Conservation (phyloP, 1,140 invertebrate species). For the Panonychus citri region DNA sequence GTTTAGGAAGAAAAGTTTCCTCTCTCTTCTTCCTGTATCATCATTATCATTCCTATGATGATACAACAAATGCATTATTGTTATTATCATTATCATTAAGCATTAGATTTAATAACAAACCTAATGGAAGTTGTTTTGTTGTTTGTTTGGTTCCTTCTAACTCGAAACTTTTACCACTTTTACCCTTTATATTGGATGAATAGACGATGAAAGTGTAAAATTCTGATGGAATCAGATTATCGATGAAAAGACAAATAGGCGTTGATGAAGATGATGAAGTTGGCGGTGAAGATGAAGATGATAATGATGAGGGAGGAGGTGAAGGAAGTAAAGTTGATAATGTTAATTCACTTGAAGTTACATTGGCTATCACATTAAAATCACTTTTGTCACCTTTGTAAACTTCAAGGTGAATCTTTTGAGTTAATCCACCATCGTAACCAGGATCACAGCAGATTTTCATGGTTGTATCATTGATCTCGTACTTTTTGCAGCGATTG, state of each 20-base stretch:
- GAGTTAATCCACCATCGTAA: conserved; percentile 55
- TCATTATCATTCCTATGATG: too few species aligned
- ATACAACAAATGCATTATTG: not conserved
- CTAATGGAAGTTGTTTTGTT: not conserved
- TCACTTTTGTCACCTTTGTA: conserved; percentile 25
- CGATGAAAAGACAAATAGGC: conserved; percentile 11
- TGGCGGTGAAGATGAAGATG: too few species aligned
- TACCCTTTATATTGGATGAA: conserved; percentile 3
- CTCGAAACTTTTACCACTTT: not conserved
- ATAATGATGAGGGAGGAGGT: too few species aligned
- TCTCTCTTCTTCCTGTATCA: too few species aligned
- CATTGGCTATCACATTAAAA: conserved; percentile 7
- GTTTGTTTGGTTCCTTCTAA: not conserved
- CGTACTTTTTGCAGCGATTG: not conserved
- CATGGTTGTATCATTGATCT: conserved; percentile 22
- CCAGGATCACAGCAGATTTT: conserved; percentile 51
- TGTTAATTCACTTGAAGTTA: conserved; percentile 6
- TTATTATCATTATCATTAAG: not conserved
- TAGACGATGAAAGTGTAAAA: conserved; percentile 26
- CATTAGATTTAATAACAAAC: not conserved
- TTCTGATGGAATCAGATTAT: conserved; percentile 9
- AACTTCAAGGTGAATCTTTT: conserved; percentile 55
- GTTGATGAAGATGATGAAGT: too few species aligned
- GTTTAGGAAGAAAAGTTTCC: too few species aligned
- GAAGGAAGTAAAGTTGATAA: too few species aligned